Conservation (phyloP, 2,113 vertebrate genomes). For the Thomomys bottae region DNA sequence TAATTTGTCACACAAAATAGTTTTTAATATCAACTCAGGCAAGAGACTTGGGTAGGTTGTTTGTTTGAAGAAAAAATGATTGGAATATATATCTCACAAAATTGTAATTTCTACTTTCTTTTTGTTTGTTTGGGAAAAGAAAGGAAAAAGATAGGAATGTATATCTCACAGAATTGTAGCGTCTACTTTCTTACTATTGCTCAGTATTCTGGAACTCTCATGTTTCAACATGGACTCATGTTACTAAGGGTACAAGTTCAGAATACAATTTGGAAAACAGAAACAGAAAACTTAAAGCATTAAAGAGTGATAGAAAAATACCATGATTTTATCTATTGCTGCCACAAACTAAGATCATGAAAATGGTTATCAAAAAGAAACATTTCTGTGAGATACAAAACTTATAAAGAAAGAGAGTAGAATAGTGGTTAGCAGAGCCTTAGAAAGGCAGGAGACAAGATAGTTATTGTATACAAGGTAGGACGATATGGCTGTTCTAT, state of each 20-base stretch:
- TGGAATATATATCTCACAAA: neutral
- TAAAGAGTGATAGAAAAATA: neutral
- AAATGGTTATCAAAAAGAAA: conserved; percentile 15
- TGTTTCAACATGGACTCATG: neutral
- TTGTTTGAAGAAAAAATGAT: conserved; percentile 52
- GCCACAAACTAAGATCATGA: neutral
- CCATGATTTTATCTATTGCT: conserved; percentile 8
- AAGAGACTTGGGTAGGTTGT: conserved; percentile 29
- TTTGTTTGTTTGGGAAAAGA: conserved; percentile 12
- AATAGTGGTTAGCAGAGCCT: neutral
- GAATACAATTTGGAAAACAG: neutral
- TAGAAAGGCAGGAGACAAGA: too few species aligned
- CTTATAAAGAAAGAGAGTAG: neutral
- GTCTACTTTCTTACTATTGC: conserved; percentile 1
- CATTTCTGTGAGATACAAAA: neutral
- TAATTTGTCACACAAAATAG: conserved; percentile 69
- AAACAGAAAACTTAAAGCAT: neutral
- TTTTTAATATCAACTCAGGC: conserved; percentile 59
- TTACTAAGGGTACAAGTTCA: neutral
- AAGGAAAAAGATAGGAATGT: conserved; percentile 46
- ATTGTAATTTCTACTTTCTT: neutral
- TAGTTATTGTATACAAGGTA: neutral
- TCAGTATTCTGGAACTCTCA: neutral
- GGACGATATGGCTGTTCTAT: neutral
- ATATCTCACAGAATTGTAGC: neutral